Conservation (phyloP, 2,113 vertebrate species). For the Cebus imitator region DNA sequence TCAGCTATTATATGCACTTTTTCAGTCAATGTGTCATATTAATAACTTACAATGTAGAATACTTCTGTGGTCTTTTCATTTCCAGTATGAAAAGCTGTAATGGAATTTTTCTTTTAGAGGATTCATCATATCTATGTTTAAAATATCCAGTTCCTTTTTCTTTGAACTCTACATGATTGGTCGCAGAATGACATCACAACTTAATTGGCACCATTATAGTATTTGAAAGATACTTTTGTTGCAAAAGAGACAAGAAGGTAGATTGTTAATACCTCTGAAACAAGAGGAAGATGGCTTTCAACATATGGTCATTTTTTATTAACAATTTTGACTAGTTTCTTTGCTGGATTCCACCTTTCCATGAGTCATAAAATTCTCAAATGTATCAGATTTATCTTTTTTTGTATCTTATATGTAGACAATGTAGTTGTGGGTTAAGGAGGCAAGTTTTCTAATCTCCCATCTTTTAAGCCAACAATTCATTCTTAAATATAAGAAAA, state of each 20-base stretch:
- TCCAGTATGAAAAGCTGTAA: not conserved
- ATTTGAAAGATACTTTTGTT: not conserved
- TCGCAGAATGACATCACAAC: not conserved
- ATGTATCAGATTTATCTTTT: not conserved
- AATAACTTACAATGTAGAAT: not conserved
- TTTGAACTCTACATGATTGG: not conserved
- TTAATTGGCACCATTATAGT: not conserved
- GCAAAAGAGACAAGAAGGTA: not conserved
- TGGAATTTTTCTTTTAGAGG: not conserved
- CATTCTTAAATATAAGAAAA: not conserved
- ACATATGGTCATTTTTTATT: not conserved
- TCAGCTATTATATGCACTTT: not conserved
- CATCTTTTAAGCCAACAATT: not conserved
- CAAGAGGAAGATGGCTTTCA: constrained; percentile 1
- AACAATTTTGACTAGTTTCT: not conserved
- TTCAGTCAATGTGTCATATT: not conserved
- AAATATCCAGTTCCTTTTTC: not conserved
- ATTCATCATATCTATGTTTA: not conserved
- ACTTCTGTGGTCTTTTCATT: not conserved
- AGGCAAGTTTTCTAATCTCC: not conserved
- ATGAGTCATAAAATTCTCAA: not conserved
- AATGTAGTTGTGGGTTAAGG: not conserved
- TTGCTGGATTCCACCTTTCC: not conserved
- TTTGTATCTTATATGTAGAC: not conserved
- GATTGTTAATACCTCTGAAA: not conserved